Conservation (phyloP, 2,113 vertebrate species). For the Oreocharis arfaki region DNA sequence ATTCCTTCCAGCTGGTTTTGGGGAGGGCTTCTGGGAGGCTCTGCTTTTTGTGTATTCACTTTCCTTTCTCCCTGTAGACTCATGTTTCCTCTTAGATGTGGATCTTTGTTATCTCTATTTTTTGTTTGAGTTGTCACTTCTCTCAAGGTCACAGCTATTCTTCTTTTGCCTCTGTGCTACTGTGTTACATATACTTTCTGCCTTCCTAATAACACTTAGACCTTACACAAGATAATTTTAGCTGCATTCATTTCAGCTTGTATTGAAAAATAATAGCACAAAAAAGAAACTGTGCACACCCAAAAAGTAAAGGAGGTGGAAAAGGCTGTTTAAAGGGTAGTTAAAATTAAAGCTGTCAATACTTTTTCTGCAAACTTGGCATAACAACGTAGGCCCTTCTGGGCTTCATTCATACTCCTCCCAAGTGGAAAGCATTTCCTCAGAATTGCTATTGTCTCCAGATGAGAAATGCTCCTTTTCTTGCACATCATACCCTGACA, state of each 20-base stretch:
- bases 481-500: background rate
- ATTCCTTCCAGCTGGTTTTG: background rate
- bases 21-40: background rate
- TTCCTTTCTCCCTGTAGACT: background rate
- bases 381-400: background rate
- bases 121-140: fast-evolving
- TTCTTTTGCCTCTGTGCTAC: background rate
- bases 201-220: background rate
- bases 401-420: background rate
- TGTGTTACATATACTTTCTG: background rate
- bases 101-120: background rate
- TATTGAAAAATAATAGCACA: background rate
- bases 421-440: background rate
- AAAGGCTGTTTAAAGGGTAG: background rate
- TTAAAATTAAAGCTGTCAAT: background rate
- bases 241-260: background rate
- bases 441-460: background rate
- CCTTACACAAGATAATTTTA: background rate
- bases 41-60: background rate
- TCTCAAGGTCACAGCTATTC: background rate
- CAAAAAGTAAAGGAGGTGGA: background rate
- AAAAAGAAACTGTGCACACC: background rate
- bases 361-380: background rate
- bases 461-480: background rate
- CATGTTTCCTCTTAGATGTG: background rate